Evolutionary conservation across 2,797 vertebrate genomes (phyloP).

Genomic region (Pangasius krempfi): DNA sequence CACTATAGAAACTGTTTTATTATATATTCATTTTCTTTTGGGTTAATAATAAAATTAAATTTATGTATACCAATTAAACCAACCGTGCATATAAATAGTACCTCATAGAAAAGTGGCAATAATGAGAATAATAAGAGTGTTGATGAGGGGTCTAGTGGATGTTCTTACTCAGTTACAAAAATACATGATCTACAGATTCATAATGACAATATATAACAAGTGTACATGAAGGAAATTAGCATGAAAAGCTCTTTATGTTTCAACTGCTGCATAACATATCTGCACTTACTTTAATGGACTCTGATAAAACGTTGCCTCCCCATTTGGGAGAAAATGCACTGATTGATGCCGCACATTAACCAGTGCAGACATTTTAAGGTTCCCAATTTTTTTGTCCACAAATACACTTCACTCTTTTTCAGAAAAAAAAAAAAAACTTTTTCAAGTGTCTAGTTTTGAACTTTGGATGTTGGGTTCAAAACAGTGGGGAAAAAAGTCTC

Average conservation of each 20-base stretch:
- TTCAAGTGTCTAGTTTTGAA: background rate
- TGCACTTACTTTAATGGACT: conserved; percentile 75
- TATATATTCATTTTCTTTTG: background rate
- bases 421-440: background rate
- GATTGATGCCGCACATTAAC: conserved; percentile 72
- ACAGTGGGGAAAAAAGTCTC: background rate
- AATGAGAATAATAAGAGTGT: conserved; percentile 35
- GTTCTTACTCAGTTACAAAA: background rate
- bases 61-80: background rate
- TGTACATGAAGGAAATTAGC: conserved; percentile 69
- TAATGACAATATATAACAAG: conserved; percentile 71
- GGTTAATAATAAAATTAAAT: background rate
- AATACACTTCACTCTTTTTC: conserved; percentile 41
- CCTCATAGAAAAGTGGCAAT: conserved; percentile 18
- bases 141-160: background rate
- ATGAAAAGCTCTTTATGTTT: conserved; percentile 70
- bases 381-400: conserved; percentile 42
- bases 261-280: conserved; percentile 71
- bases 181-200: conserved; percentile 54
- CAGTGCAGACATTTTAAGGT: conserved; percentile 61
- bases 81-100: background rate
- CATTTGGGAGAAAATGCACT: conserved; percentile 59
- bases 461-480: background rate
- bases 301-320: conserved; percentile 62
- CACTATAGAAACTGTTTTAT: background rate